Conservation (phyloP, 2,113 vertebrate genomes). For the Anoplopoma fimbria region DNA sequence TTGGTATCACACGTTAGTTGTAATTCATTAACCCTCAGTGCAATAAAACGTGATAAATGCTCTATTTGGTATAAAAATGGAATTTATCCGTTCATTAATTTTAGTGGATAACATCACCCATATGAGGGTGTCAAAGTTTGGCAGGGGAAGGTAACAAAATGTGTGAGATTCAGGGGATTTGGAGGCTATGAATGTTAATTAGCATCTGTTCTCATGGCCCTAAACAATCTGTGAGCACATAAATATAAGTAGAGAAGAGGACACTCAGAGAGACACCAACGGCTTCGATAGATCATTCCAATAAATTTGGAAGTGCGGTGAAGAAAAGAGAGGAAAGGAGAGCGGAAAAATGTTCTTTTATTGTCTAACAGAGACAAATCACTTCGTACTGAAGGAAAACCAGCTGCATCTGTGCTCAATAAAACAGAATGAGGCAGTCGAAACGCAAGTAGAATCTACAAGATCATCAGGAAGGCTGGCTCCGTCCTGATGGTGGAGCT, state of each 20-base stretch:
- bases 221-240: constrained; percentile 41
- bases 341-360: not conserved
- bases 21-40: not conserved
- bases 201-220: constrained; percentile 42
- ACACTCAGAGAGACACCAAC: not conserved
- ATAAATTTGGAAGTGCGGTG: not conserved
- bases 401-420: not conserved
- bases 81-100: not conserved
- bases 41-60: constrained; percentile 12
- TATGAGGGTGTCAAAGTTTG: constrained; percentile 7
- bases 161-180: constrained; percentile 25
- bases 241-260: constrained; percentile 36
- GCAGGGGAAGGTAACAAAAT: constrained; percentile 2
- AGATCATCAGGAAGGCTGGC: not conserved
- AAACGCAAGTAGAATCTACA: not conserved
- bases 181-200: constrained; percentile 48
- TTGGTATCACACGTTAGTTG: not conserved
- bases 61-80: constrained; percentile 18
- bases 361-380: not conserved
- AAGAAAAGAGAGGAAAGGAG: not conserved
- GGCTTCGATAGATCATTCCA: constrained; percentile 9
- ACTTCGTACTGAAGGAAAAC: not conserved
- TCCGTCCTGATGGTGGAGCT: not conserved
- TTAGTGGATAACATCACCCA: not conserved
- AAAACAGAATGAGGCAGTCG: not conserved